Base-by-base conservation (phyloP, 2,797 vertebrate species). In the Lutjanus campechanus region DNA sequence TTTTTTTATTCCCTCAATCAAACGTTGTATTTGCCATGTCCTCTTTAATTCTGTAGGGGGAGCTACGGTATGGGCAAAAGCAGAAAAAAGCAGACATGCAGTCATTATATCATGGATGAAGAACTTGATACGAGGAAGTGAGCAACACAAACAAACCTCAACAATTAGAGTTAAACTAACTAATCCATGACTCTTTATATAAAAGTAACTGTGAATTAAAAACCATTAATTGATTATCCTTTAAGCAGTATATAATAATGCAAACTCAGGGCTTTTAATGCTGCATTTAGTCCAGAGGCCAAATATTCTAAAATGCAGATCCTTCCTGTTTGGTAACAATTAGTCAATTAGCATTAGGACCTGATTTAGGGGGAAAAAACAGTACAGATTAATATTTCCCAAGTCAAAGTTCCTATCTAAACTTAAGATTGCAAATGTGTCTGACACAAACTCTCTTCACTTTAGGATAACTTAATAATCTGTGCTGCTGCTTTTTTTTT, bases 11-110 rank as follows among this genome's bases (percentile, higher is more conserved):
- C 1, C 15, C 16, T 40, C 0, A 22, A 20, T 29, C 7, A 69
- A 29, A 50, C 19, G 0, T 15, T 43, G 2, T 20, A 12, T 9
- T 11, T 61, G 40, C 22, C 36, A 44, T 72, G 51, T 67, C 55
- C 8, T 40, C 5, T 25, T 76, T 1, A 1, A 7, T 59, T 47
- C 76, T 73, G 22, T 36, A 81, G 88, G 41, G 66, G 74, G 77
- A 13, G 73, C 77, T 53, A 15, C 44, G 1, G 54, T 53, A 15
- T 49, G 1, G 50, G 9, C 25, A 10, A 70, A 61, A 63, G 8
- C 50, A 58, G 36, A 13, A 40, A 16, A 56, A 29, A 29, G 54
- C 44, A 40, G 49, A 11, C 46, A 6, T 3, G 8, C 1, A 43
- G 9, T 7, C 9, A 19, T 19, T 1, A 64, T 9, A 17, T 43